Percentiles rank a stretch among this genome's conserved stretches.
phyloP scores from a whole-genome alignment of 2,888 invertebrate species.

The Caenorhabditis sulstoni region DNA sequence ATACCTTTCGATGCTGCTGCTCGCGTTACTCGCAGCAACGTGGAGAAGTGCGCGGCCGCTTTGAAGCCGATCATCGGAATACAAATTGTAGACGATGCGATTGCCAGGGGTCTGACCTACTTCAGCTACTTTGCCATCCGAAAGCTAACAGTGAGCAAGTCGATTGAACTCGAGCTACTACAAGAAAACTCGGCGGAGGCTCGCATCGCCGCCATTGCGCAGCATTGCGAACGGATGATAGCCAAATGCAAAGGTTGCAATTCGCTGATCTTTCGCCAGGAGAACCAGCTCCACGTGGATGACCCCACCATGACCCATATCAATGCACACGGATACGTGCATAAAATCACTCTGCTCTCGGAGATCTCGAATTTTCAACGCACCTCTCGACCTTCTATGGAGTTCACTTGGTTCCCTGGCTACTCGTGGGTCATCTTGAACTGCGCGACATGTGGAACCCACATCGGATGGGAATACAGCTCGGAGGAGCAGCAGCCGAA shows the following conservation, averaged over 20 bases:
- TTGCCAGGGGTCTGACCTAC: constrained; percentile 4
- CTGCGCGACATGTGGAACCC: constrained; percentile 20
- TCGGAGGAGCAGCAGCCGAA: constrained; percentile 12
- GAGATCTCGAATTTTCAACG: not conserved
- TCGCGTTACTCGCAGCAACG: constrained; percentile 6
- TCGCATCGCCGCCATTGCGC: constrained; percentile 19
- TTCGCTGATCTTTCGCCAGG: constrained; percentile 1
- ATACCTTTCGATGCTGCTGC: constrained; percentile 7
- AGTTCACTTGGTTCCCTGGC: constrained; percentile 56
- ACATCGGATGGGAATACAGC: constrained; percentile 50
- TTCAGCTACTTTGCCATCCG: constrained; percentile 36
- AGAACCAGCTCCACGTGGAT: constrained; percentile 9
- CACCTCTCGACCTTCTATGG: not conserved
- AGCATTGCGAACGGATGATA: constrained; percentile 5
- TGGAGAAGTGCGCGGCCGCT: constrained; percentile 1
- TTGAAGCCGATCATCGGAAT: constrained; percentile 7
- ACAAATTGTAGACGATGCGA: not conserved
- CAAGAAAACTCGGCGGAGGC: constrained; percentile 33
- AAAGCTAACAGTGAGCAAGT: constrained; percentile 4
- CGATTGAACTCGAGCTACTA: constrained; percentile 24
- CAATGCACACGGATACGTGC: constrained; percentile 33
- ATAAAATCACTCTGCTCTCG: constrained; percentile 28
- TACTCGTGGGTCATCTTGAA: constrained; percentile 38
- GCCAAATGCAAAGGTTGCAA: constrained; percentile 15
- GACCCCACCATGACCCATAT: constrained; percentile 34